These are phyloP conservation scores for Temnothorax curvispinosus DNA, from an alignment of 1,140 invertebrate species.

Conservation along the genomic window DNA sequence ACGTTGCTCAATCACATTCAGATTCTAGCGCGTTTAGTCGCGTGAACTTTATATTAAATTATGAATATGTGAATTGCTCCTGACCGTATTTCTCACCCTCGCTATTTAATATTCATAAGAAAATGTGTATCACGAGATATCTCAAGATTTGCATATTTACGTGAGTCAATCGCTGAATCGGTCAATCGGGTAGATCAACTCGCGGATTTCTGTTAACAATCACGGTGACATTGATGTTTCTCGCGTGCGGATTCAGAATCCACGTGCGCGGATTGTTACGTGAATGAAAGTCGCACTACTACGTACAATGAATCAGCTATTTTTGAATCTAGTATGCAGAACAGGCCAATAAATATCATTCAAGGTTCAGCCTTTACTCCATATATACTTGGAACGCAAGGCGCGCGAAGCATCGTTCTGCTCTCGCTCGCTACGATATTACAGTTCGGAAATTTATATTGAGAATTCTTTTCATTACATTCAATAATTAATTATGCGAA, in stretches of 20 bases:
- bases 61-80: background rate
- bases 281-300: conserved; percentile 61
- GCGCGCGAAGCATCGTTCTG: background rate
- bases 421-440: background rate
- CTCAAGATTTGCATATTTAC: conserved; percentile 33
- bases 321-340: conserved; percentile 71
- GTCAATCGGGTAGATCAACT: background rate
- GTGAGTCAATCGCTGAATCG: background rate
- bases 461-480: background rate
- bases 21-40: background rate
- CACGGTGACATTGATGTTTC: conserved; percentile 45
- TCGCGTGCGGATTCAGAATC: conserved; percentile 53
- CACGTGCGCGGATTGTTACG: conserved; percentile 50
- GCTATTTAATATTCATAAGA: conserved; percentile 17
- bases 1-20: background rate
- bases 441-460: background rate
- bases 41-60: conserved; percentile 1
- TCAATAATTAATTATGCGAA: background rate
- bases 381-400: conserved; percentile 18
- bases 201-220: conserved; percentile 36
- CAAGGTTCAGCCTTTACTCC: conserved; percentile 63
- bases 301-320: conserved; percentile 72
- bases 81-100: conserved; percentile 20
- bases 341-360: conserved; percentile 72
- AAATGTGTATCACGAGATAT: conserved; percentile 13